Conservation (phyloP, 2,888 invertebrate species). For the Tenthredo mesomela region DNA sequence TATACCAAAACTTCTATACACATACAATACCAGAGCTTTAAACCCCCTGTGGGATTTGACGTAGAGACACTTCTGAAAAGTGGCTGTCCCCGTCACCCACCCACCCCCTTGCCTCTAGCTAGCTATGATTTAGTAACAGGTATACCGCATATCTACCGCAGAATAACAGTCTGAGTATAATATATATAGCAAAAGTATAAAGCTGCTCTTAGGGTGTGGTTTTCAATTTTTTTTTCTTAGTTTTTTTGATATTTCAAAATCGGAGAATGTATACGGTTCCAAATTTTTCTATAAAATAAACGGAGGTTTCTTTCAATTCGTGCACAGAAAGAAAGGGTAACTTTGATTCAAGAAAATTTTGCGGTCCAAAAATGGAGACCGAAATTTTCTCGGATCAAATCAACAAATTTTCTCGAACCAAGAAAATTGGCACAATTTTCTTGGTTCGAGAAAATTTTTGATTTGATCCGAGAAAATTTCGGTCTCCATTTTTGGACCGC, state of each 20-base stretch:
- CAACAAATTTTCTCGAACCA: too few relatives aligned
- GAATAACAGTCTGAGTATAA: background rate
- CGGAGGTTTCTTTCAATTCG: too few relatives aligned
- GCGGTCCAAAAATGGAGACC: too few relatives aligned
- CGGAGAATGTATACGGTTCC: too few relatives aligned
- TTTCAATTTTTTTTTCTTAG: background rate
- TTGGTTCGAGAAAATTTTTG: too few relatives aligned
- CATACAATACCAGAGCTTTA: conserved; percentile 26
- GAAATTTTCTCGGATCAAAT: too few relatives aligned
- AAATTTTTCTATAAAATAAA: background rate
- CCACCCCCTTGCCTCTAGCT: too few relatives aligned
- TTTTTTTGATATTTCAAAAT: background rate
- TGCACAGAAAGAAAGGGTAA: too few relatives aligned
- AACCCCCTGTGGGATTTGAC: conserved; percentile 59
- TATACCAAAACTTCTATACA: background rate
- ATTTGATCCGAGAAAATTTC: too few relatives aligned
- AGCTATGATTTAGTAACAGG: conserved; percentile 66
- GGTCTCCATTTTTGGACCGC: too few relatives aligned
- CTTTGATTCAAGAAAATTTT: too few relatives aligned
- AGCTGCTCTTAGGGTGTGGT: background rate
- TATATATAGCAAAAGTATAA: background rate
- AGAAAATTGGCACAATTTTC: too few relatives aligned
- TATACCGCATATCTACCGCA: conserved; percentile 52
- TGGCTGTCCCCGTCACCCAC: conserved; percentile 60
- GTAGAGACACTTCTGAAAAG: conserved; percentile 65